phyloP scores from a whole-genome alignment of 2,888 invertebrate species.

The Amorpha juglandis region DNA sequence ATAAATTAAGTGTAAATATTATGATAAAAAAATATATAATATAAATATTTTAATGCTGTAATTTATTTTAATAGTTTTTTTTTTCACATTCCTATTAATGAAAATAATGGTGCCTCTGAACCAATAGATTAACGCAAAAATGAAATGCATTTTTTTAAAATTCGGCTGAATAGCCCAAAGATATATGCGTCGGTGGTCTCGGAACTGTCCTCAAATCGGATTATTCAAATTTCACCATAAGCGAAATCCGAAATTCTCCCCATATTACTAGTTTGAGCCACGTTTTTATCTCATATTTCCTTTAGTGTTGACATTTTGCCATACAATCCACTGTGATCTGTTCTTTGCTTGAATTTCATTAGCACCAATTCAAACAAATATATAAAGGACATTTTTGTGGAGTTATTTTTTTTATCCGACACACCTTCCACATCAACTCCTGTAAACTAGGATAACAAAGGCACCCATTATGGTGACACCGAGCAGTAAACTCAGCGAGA shows the following conservation, averaged over 20 bases:
- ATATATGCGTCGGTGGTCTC: not conserved
- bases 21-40: not conserved
- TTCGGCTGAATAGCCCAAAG: not conserved
- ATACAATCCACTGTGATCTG: not conserved
- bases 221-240: constrained; percentile 18
- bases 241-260: not conserved
- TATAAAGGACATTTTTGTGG: not conserved
- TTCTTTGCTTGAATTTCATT: not conserved
- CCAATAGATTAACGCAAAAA: not conserved
- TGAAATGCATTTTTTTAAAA: not conserved
- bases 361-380: not conserved
- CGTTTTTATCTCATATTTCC: not conserved
- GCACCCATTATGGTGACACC: too few relatives aligned
- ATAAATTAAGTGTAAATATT: not conserved
- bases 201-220: not conserved
- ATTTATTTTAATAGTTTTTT: too few relatives aligned
- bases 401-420: too few relatives aligned
- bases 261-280: not conserved
- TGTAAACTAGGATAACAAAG: too few relatives aligned
- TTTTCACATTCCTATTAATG: too few relatives aligned
- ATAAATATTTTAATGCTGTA: too few relatives aligned
- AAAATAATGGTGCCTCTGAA: too few relatives aligned
- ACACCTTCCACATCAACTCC: too few relatives aligned
- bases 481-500: too few relatives aligned
- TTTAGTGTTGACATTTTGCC: not conserved